Conservation (phyloP, 1,140 invertebrate species). For the Caenorhabditis remanei region DNA sequence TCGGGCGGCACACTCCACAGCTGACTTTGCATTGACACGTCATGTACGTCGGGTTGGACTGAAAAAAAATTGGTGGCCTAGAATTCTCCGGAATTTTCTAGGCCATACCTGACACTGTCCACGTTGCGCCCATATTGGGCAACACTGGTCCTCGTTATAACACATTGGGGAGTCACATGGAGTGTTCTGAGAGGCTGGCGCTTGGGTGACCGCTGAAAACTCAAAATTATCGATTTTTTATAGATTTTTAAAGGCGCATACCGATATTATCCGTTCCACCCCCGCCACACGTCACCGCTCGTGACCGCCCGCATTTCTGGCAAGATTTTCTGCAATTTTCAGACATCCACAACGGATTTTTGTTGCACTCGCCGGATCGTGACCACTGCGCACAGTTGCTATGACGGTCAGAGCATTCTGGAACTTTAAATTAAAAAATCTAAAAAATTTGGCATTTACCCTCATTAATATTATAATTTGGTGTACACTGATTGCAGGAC, state of each 20-base stretch:
- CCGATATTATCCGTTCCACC: constrained; percentile 14
- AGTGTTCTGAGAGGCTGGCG: constrained; percentile 28
- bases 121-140: constrained; percentile 63
- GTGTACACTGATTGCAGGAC: constrained; percentile 34
- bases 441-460: too few species aligned
- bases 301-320: constrained; percentile 55
- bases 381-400: constrained; percentile 61
- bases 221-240: not conserved
- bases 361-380: constrained; percentile 62
- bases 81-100: not conserved
- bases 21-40: constrained; percentile 65
- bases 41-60: constrained; percentile 61
- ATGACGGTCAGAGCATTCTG: constrained; percentile 67
- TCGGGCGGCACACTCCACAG: constrained; percentile 63
- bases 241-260: not conserved
- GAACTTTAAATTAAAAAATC: too few species aligned
- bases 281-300: constrained; percentile 64
- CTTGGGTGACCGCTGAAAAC: not conserved
- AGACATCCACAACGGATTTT: constrained; percentile 66
- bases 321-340: constrained; percentile 66
- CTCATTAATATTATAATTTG: constrained; percentile 15
- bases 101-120: constrained; percentile 59
- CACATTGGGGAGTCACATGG: constrained; percentile 56
- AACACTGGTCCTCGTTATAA: constrained; percentile 68
- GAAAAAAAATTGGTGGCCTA: not conserved